phyloP scores from a whole-genome alignment of 1,140 invertebrate genomes.

The Aradophagus sp. region DNA sequence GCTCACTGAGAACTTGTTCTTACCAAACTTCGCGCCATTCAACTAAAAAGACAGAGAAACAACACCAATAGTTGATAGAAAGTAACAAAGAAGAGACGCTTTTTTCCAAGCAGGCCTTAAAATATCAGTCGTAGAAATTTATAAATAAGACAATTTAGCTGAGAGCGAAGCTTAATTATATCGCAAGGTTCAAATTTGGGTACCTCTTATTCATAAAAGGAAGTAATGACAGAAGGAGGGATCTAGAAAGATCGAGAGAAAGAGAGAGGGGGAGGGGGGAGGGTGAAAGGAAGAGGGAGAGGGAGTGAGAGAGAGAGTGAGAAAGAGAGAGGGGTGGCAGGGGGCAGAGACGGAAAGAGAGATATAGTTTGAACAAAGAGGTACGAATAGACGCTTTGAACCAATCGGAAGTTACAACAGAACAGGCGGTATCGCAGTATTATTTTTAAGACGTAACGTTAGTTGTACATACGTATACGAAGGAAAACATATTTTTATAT shows the following conservation, averaged over 20 bases:
- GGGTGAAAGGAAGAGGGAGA: background rate
- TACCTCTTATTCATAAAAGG: no score
- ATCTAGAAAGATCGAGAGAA: background rate
- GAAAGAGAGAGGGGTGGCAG: background rate
- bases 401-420: conserved; percentile 52
- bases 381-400: background rate
- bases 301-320: background rate
- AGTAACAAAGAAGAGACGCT: background rate
- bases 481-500: conserved; percentile 72
- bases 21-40: no score
- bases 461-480: conserved; percentile 67
- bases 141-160: no score
- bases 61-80: conserved; percentile 9
- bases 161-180: no score
- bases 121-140: no score
- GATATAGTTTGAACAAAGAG: background rate
- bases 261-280: background rate
- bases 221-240: no score
- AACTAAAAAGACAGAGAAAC: no score
- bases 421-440: conserved; percentile 64
- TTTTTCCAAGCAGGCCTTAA: conserved; percentile 52
- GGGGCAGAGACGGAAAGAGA: background rate
- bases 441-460: conserved; percentile 66
- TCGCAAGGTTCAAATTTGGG: no score
- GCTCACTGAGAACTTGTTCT: conserved; percentile 63